phyloP scores from a whole-genome alignment of 2,797 vertebrate species.

The Amblyopsis hoosieri region DNA sequence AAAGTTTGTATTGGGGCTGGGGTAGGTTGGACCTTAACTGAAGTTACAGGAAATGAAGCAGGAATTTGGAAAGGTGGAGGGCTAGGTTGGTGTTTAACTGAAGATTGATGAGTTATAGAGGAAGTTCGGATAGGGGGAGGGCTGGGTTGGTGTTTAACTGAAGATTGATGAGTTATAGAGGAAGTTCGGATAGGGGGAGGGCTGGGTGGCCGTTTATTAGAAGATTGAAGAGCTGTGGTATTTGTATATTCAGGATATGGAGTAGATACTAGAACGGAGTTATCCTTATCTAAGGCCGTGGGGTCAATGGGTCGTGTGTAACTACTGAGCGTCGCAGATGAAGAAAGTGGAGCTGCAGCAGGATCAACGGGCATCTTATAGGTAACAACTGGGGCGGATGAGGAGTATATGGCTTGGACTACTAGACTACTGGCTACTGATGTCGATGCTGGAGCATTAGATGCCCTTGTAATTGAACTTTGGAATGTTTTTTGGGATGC shows the following conservation, averaged over 20 bases:
- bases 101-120: too few species aligned
- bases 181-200: background rate
- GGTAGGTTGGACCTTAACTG: slow-evolving; percentile 17
- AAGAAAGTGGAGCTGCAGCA: slow-evolving; percentile 23
- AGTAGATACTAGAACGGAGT: slow-evolving; percentile 19
- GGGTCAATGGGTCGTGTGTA: slow-evolving; percentile 21
- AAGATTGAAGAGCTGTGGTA: too few species aligned
- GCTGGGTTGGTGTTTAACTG: too few species aligned
- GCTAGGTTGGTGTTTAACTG: background rate
- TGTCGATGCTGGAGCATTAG: slow-evolving; percentile 27
- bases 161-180: too few species aligned
- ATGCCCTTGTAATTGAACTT: slow-evolving; percentile 33
- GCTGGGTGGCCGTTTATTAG: too few species aligned
- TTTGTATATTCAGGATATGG: slow-evolving; percentile 9
- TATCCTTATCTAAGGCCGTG: slow-evolving; percentile 33
- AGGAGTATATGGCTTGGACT: slow-evolving; percentile 19
- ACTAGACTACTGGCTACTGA: slow-evolving; percentile 8
- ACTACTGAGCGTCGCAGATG: slow-evolving; percentile 33
- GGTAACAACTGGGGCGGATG: slow-evolving; percentile 11
- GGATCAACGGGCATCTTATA: slow-evolving; percentile 26
- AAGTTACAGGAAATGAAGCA: background rate
- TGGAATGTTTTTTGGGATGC: slow-evolving; percentile 27
- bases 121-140: background rate
- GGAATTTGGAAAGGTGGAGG: slow-evolving; percentile 7
- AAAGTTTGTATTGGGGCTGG: slow-evolving; percentile 29